These are phyloP conservation scores for Apodemus sylvaticus DNA, from an alignment of 2,113 vertebrate genomes.

Conservation along the genomic window DNA sequence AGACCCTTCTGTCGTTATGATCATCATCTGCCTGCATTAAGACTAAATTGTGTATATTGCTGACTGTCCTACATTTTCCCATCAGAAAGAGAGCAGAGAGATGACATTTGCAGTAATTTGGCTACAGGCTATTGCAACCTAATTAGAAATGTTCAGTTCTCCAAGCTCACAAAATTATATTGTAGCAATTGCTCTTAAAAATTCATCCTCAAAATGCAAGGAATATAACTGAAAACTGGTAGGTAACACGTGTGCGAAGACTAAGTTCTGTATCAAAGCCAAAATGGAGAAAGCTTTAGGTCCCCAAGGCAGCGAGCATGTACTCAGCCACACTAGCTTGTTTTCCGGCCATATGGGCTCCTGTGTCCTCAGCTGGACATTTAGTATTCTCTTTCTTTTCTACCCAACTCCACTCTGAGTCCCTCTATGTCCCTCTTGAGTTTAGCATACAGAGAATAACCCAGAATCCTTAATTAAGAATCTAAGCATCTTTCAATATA, in stretches of 20 bases:
- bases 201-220: slow-evolving; percentile 70
- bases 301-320: neutral
- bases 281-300: neutral
- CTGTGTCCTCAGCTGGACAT: neutral
- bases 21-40: slow-evolving; percentile 34
- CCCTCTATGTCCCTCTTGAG: neutral
- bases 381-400: neutral
- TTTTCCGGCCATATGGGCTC: neutral
- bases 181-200: slow-evolving; percentile 77
- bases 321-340: neutral
- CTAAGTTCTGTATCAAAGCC: neutral
- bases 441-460: neutral
- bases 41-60: slow-evolving; percentile 66
- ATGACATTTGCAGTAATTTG: slow-evolving; percentile 73
- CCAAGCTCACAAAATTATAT: slow-evolving; percentile 69
- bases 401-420: fast-evolving
- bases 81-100: slow-evolving; percentile 65
- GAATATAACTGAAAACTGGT: slow-evolving; percentile 9
- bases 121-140: slow-evolving; percentile 75
- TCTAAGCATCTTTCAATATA: neutral
- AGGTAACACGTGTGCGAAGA: slow-evolving; percentile 47
- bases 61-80: slow-evolving; percentile 75
- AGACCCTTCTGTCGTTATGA: slow-evolving; percentile 57
- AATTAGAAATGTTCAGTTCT: slow-evolving; percentile 78
- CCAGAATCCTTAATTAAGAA: neutral